These are phyloP conservation scores for Passer domesticus DNA, from an alignment of 2,113 vertebrate species.

Conservation along the genomic window DNA sequence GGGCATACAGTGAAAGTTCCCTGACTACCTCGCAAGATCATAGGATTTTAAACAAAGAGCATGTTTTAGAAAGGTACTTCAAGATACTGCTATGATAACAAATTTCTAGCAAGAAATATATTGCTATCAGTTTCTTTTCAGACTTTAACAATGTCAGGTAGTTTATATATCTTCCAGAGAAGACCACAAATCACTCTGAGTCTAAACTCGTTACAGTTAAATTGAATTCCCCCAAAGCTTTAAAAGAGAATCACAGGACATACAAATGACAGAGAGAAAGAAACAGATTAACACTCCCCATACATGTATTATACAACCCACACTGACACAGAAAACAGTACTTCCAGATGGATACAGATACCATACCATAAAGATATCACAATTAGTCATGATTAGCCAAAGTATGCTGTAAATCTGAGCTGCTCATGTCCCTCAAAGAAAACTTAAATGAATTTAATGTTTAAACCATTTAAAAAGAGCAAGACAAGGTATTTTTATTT, in stretches of 20 bases:
- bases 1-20: neutral
- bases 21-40: neutral
- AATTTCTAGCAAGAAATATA: constrained; percentile 1
- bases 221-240: neutral
- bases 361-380: neutral
- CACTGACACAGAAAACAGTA: neutral
- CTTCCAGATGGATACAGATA: neutral
- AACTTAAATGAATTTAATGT: neutral
- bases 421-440: neutral
- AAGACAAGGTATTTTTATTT: fast-evolving
- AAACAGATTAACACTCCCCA: neutral
- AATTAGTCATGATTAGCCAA: neutral
- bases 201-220: neutral
- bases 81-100: neutral
- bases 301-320: neutral
- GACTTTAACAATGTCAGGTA: neutral
- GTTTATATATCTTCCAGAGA: constrained; percentile 23
- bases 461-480: neutral
- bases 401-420: neutral
- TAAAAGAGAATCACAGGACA: neutral
- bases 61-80: neutral
- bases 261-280: neutral
- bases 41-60: neutral
- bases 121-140: constrained; percentile 9
- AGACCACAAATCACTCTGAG: neutral